Base-by-base conservation (phyloP, 2,888 invertebrate genomes). In the Caenorhabditis doughertyi region DNA sequence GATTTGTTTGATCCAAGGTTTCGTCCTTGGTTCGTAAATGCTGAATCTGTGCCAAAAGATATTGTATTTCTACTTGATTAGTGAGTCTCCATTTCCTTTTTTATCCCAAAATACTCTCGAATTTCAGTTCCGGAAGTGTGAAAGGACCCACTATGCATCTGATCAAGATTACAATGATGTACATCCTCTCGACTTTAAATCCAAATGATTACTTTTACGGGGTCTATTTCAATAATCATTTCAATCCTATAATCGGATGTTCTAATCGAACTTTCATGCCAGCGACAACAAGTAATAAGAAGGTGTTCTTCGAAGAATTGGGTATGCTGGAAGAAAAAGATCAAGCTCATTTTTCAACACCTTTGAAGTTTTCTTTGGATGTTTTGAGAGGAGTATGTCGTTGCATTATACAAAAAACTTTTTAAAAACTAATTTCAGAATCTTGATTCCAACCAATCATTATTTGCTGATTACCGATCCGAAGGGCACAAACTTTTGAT, bases 401-500 rank as follows among this genome's bases (percentile, higher is more conserved):
- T 18, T 29, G 0, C 3, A 49, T 29, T 9, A 1, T 4, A 25
- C 13, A 1, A 4, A 25, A 23, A 23, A 21, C 16, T 4, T 56
- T 11, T 29, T 29, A 16, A 21, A 18, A 13, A 16, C 44, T 42
- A 9, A 29, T 67, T 82, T 32, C 70, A 86, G 84, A 84, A 87
- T 44, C 65, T 85, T 5, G 74, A 82, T 8, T 79, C 84, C 1
- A 83, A 84, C 27, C 76, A 83, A 1, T 83, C 85, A 1, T 58
- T 86, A 8, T 87, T 87, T 62, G 70, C 84, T 2, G 81, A 86
- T 70, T 80, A 80, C 21, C 80, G 87, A n/a, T 86, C 93, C 2
- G 92, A 92, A 62, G 94, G 94, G 84, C 93, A 94, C 90, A 92
- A 92, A 82, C 92, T 94, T 60, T 92, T 94, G 49, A 93, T 94